Evolutionary conservation across 2,797 vertebrate genomes (phyloP), one percentile per base, ranked within the genome.

Genomic region (Hypotaenidia okinawae): DNA sequence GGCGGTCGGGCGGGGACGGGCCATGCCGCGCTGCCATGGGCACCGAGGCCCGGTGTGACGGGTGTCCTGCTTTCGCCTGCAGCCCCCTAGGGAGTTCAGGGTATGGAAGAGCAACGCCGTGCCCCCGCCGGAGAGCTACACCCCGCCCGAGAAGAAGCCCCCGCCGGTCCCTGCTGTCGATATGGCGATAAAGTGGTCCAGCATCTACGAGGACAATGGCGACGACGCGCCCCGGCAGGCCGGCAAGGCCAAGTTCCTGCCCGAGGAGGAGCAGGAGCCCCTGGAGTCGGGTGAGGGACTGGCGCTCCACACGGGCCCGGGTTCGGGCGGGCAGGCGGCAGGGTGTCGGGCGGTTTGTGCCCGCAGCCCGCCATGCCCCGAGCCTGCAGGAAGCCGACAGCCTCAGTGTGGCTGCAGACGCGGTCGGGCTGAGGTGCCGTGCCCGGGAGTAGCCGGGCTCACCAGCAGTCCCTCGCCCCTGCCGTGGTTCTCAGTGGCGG

Each of bases 101-200:
- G 96, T 98, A 15, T 99, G 99, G 99, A 98, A 98, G 95, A 99
- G 75, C 15, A 99, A 98, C 28, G 99, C 98, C 4, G 99, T 99
- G 2, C 99, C 99, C 3, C 99, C 99, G 6, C 99, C 99, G 1
- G 98, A 99, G 87, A 98, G 97, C 58, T 99, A 99, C 73, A 51
- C 96, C 37, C 55, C 97, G 5, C 89, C 95, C 37, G 98, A 99
- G 96, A 98, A 98, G 97, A 99, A 98, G 95, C 98, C 98, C 21
- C 98, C 98, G 11, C 98, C 99, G 1, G 98, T 98, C 2, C 98
- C 99, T 0, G 99, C 99, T 32, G 98, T 98, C 94, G 99, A 99
- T 95, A 99, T 99, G 99, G 99, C 99, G 41, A 99, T 99, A 58
- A 99, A 99, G 91, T 99, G 99, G 99, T 99, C 99, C 84, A 99